phyloP scores from a whole-genome alignment of 1,140 invertebrate species.

The Atopsyche davidsoni region DNA sequence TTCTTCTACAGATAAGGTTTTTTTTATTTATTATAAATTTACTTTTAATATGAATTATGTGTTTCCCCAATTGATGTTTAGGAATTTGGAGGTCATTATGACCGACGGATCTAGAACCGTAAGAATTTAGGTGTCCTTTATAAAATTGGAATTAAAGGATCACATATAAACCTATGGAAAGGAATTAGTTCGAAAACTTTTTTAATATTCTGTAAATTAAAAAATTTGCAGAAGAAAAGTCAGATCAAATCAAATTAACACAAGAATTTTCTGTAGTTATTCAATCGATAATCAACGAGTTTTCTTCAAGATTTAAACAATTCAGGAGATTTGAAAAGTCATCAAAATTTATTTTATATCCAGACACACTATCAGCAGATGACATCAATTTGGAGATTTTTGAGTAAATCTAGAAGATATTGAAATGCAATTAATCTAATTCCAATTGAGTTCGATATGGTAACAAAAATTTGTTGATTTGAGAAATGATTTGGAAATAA shows the following conservation, averaged over 20 bases:
- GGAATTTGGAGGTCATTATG: no score
- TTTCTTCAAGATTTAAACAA: conserved; percentile 14
- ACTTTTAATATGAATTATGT: no score
- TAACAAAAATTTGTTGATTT: conserved; percentile 12
- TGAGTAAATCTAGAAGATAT: conserved; percentile 11
- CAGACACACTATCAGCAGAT: conserved; percentile 6
- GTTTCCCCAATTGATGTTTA: no score
- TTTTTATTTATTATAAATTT: no score
- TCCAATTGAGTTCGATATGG: conserved; percentile 9
- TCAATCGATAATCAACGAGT: conserved; percentile 3
- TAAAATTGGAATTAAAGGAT: no score
- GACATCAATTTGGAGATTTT: conserved; percentile 12
- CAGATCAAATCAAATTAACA: conserved; percentile 8
- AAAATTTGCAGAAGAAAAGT: conserved; percentile 8
- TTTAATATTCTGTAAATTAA: neutral
- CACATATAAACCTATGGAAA: no score
- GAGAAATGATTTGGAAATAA: conserved; percentile 9
- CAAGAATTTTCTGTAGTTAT: conserved; percentile 11
- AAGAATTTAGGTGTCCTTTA: no score
- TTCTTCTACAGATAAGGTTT: no score
- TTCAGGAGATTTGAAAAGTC: conserved; percentile 14
- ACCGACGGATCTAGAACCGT: no score
- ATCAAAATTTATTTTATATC: conserved; percentile 22
- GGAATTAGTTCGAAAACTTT: no score
- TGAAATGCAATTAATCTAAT: conserved; percentile 13